phyloP scores from a whole-genome alignment of 2,888 invertebrate genomes.

The Nomada fucata region DNA sequence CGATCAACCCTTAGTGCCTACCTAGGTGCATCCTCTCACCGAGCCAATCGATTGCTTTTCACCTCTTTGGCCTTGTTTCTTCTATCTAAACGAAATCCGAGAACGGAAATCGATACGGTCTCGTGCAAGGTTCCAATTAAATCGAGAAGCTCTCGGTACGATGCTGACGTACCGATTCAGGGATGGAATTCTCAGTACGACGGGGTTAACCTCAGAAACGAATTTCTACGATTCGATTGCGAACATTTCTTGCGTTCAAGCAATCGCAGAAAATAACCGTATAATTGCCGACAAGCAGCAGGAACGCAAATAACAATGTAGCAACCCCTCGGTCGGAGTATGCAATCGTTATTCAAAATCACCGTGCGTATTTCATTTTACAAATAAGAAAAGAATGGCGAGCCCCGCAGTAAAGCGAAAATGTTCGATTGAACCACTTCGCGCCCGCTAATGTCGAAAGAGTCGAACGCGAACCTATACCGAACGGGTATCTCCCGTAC shows the following conservation, averaged over 20 bases:
- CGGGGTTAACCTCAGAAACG: slow-evolving; percentile 41
- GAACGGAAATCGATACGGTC: slow-evolving; percentile 71
- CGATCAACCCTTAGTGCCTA: background rate
- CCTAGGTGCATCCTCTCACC: background rate
- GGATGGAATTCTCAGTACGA: slow-evolving; percentile 67
- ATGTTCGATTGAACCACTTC: background rate
- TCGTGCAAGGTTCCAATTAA: slow-evolving; percentile 71
- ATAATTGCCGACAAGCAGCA: slow-evolving; percentile 33
- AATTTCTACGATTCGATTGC: slow-evolving; percentile 46
- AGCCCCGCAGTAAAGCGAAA: no score
- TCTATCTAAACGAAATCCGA: slow-evolving; percentile 59
- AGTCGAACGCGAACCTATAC: background rate
- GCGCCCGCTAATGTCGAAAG: background rate
- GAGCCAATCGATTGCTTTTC: slow-evolving; percentile 13
- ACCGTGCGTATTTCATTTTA: background rate
- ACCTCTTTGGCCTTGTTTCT: slow-evolving; percentile 6
- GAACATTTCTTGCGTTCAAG: slow-evolving; percentile 18
- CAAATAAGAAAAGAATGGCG: no score
- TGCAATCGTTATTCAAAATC: slow-evolving; percentile 17
- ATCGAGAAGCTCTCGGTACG: slow-evolving; percentile 67
- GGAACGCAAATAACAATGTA: slow-evolving; percentile 23
- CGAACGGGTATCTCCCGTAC: slow-evolving; percentile 3
- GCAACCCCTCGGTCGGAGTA: slow-evolving; percentile 4
- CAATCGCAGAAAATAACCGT: slow-evolving; percentile 29
- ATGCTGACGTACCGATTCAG: slow-evolving; percentile 56